Evolutionary conservation across 1,140 invertebrate species (phyloP), one percentile per base, ranked within the genome.

Genomic region (Patella vulgata): DNA sequence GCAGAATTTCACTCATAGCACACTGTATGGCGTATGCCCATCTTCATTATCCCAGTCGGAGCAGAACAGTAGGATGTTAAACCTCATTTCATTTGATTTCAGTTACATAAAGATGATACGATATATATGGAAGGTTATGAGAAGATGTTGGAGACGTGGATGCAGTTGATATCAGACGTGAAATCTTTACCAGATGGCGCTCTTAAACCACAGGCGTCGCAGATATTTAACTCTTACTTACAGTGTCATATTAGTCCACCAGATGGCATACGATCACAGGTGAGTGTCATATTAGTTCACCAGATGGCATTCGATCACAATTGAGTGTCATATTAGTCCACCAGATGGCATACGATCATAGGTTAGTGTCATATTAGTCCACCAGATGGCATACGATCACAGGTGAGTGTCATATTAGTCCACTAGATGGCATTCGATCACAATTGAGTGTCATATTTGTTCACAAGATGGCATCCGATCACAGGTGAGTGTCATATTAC

Each of bases 181-280:
- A 77, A 86, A 2, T 76, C 85, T 72, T 88, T 89, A 36, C 88
- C 88, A 19, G 70, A 82, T 4, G 86, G 88, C 9, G 69, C 85
- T 85, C 68, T 88, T 75, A 51, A 82, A 87, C 55, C 84, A 86
- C 70, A 80, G 33, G 76, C 85, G 6, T 77, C 76, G 17, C 71
- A 84, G 63, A 80, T 95, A 65, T 94, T 96, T 80, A 91, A 93
- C 75, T 89, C 88, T 11, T 95, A 93, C 78, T 73, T 96, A n/a
- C 89, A 91, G 71, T 91, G 89, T 71, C 91, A 94, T 83, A 83
- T 96, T 51, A 89, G 90, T 31, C 88, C 91, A 14, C 93, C 93
- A 1, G 91, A 94, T 80, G 94, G 93, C 11, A 88, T 86, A 47
- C 87, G 92, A 59, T 79, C 78, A 71, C 87, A 84, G 43, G 85